These are phyloP conservation scores for Peucedramus taeniatus DNA, from an alignment of 2,113 vertebrate species.

Conservation along the genomic window DNA sequence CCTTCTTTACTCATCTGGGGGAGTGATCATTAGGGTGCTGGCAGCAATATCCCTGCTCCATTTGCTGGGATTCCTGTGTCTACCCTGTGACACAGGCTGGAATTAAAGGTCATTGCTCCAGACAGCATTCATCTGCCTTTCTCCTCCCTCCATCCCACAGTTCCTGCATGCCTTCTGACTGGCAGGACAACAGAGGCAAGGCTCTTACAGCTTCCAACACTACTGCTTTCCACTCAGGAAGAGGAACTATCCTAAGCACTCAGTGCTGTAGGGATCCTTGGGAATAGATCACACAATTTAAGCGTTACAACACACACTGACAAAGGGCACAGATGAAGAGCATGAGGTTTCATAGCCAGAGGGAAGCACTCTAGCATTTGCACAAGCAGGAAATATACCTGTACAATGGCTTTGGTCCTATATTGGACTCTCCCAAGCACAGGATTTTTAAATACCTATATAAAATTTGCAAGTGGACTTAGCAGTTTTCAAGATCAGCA, in stretches of 20 bases:
- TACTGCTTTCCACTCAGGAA: background rate
- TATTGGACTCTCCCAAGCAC: background rate
- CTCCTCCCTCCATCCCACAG: background rate
- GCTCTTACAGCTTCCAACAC: background rate
- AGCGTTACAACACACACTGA: background rate
- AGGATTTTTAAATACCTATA: background rate
- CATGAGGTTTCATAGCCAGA: background rate
- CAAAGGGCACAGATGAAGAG: background rate
- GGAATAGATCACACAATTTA: background rate
- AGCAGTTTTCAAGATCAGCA: background rate
- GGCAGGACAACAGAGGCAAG: background rate
- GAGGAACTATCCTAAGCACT: background rate
- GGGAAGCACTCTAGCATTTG: background rate
- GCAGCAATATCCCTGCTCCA: background rate
- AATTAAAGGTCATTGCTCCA: background rate
- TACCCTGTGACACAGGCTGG: background rate
- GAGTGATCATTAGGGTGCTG: background rate
- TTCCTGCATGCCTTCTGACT: background rate
- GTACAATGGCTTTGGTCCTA: background rate
- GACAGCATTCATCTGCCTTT: background rate
- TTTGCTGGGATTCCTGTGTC: background rate
- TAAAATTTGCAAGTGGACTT: background rate
- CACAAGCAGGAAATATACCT: background rate
- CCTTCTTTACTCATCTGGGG: background rate
- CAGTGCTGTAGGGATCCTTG: rapidly evolving